These are phyloP conservation scores for Diplodus puntazzo DNA, from an alignment of 2,797 vertebrate genomes.

Conservation along the genomic window DNA sequence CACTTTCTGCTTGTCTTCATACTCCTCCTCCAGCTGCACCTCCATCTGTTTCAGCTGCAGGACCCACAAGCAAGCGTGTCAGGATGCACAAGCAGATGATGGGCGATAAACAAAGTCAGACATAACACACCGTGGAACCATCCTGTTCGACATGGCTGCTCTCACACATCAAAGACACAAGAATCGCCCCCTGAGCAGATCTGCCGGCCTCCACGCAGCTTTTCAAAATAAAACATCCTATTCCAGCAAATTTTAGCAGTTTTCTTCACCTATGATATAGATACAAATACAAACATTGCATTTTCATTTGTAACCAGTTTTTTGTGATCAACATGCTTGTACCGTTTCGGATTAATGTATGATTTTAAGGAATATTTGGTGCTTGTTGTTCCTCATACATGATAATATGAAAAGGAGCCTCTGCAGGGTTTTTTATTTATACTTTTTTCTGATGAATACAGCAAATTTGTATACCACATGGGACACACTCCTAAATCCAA, in stretches of 20 bases:
- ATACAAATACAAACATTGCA: slow-evolving; percentile 2
- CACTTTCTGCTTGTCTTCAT: slow-evolving; percentile 97
- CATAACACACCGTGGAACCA: slow-evolving; percentile 45
- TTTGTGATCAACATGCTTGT: not conserved
- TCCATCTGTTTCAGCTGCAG: slow-evolving; percentile 97
- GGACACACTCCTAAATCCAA: not conserved
- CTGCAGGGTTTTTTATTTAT: not conserved
- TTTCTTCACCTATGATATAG: not conserved
- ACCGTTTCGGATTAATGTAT: not conserved
- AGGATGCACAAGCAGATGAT: slow-evolving; percentile 57
- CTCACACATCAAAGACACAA: slow-evolving; percentile 47
- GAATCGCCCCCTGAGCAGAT: slow-evolving; percentile 17
- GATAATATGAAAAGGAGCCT: not conserved
- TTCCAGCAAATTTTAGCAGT: not conserved
- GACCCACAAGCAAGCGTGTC: slow-evolving; percentile 53
- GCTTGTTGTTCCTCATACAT: not conserved
- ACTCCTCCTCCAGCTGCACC: slow-evolving; percentile 96
- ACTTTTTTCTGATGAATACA: slow-evolving; percentile 2
- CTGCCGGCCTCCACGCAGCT: not conserved
- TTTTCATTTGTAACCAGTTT: not conserved
- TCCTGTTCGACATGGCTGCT: slow-evolving; percentile 54
- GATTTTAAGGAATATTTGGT: not conserved
- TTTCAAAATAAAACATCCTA: slow-evolving; percentile 6
- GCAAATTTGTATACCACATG: not conserved
- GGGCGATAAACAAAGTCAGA: slow-evolving; percentile 59